Evolutionary conservation across 2,113 vertebrate species (phyloP), one percentile per base, ranked within the genome.

Genomic region (Coryphaenoides rupestris): DNA sequence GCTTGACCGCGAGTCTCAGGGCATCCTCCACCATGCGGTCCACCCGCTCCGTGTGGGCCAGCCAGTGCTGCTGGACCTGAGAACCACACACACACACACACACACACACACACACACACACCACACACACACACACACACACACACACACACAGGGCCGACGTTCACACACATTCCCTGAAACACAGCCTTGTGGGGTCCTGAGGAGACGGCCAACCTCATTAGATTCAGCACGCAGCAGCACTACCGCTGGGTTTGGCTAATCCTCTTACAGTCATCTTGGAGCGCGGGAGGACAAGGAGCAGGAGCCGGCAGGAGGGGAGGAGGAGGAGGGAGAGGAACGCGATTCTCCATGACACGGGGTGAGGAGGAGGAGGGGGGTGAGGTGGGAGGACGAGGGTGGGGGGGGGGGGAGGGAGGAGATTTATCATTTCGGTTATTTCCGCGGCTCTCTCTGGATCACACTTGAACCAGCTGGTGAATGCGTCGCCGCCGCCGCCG

Each of bases 51-150:
- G 86, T 89, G 69, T 92, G 92, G 12, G 68, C 66, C 66, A 73
- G 59, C 94, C 93, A 96, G 65, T 92, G 85, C 63, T 92, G 89
- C 66, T 93, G 93, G 56, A 95, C 92, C 94, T 96, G 73, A 16
- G 1, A 57, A 66, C 23, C 13, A 52, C 13, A 28, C 17, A 21
- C 4, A 47, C 5, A 22, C 17, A 56, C 17, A 15, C 23, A 62
- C 13, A 52, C 13, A 28, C 17, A 21, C 4, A 47, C 5, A 22
- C 17, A 56, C 17, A 15, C 19, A 19, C 28, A 68, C 47, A 54
- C n/a, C n/a, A n/a, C n/a, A n/a, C n/a, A n/a, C 19, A 19, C 28
- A 68, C 47, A 54, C n/a, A 9, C 1, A n/a, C n/a, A 54, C n/a
- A 10, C 7, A 54, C n/a, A 1, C n/a, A n/a, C n/a, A n/a, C n/a